These are phyloP conservation scores for Macrotrachela quadricornifera DNA, from an alignment of 1,140 invertebrate species.

Conservation along the genomic window DNA sequence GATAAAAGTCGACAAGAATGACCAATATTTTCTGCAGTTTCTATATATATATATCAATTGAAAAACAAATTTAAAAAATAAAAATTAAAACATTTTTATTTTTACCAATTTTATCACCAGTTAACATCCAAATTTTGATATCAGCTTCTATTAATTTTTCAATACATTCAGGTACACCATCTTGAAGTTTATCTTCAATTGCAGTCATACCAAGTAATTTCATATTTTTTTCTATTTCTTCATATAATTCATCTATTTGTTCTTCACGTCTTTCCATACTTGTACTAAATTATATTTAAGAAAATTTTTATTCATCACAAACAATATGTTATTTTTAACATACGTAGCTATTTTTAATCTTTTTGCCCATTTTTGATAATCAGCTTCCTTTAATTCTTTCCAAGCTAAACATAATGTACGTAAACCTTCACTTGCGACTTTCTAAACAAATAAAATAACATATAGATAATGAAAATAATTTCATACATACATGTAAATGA, in stretches of 20 bases:
- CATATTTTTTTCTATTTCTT: constrained; percentile 84
- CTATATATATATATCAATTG: constrained; percentile 36
- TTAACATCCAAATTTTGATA: constrained; percentile 96
- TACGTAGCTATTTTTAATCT: constrained; percentile 58
- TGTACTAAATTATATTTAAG: constrained; percentile 16
- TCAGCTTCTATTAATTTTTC: constrained; percentile 72
- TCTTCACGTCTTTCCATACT: constrained; percentile 67
- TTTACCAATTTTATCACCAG: constrained; percentile 63
- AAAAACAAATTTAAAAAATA: no score
- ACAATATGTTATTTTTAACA: no score
- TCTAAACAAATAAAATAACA: no score
- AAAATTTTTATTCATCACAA: no score
- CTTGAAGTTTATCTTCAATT: constrained; percentile 96
- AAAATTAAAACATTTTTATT: no score
- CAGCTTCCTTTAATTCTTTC: constrained; percentile 54
- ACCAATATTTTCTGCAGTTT: constrained; percentile 97
- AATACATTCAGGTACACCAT: constrained; percentile 82
- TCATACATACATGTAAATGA: constrained; percentile 73
- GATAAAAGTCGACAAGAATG: constrained; percentile 91
- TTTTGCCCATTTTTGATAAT: constrained; percentile 71
- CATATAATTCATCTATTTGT: constrained; percentile 70
- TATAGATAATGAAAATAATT: no score
- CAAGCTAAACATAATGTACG: constrained; percentile 71
- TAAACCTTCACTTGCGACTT: constrained; percentile 78
- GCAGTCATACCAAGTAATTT: constrained; percentile 71